Percentiles rank a stretch among this genome's conserved stretches.
Conservation (phyloP, 2,888 invertebrate genomes). For the Chironomus riparius region DNA sequence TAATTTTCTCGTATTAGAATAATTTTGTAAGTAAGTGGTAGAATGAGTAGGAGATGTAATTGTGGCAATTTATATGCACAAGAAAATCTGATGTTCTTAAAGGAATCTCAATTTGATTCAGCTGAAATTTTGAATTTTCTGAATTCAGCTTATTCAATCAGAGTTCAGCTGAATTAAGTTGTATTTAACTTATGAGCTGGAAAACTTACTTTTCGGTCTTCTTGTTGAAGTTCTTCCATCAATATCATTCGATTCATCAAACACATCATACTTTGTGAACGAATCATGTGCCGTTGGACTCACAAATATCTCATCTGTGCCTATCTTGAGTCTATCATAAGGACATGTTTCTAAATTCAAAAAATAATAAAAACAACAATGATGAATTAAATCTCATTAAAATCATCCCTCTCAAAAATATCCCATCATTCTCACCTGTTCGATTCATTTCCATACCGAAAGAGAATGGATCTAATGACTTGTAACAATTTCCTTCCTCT, state of each 20-base stretch:
- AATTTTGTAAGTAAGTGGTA: neutral
- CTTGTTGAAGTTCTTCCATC: neutral
- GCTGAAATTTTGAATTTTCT: no score
- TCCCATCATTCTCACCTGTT: slow-evolving; percentile 38
- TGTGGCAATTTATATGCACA: no score
- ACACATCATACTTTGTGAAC: neutral
- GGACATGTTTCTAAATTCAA: neutral
- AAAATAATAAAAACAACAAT: neutral
- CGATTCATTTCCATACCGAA: slow-evolving; percentile 55
- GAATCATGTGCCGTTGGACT: neutral
- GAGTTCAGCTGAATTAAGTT: no score
- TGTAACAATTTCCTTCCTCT: slow-evolving; percentile 47
- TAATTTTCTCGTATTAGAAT: neutral
- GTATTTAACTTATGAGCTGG: neutral
- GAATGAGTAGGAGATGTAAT: no score
- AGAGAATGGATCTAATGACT: slow-evolving; percentile 49
- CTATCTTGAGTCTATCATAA: neutral
- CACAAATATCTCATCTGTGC: neutral
- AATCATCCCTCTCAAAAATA: slow-evolving; percentile 29
- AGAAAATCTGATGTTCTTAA: no score
- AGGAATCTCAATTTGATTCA: no score
- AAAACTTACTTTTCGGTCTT: slow-evolving; percentile 5
- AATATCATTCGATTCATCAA: neutral
- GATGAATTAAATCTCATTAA: neutral
- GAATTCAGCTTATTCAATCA: no score